A percentile compares a stretch with the other conserved stretches of the same genome.
Evolutionary conservation across 2,888 invertebrate species (phyloP).

Genomic region (Tinea pellionella): DNA sequence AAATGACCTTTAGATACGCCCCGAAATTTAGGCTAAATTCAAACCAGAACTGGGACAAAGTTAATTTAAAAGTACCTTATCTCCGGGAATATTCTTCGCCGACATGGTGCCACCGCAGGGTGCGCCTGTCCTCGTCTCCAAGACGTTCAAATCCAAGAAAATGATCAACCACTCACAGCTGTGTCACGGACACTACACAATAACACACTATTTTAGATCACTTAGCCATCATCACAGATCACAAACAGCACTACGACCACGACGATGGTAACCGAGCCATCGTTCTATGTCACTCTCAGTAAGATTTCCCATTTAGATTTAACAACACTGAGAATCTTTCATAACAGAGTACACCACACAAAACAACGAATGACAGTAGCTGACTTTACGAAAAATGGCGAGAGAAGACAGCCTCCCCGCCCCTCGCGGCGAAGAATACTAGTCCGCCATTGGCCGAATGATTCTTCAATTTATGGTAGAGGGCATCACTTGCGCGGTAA

Average conservation of each 20-base stretch:
- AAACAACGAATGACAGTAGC: slow-evolving; percentile 69
- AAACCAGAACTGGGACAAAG: slow-evolving; percentile 19
- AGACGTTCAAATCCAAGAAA: slow-evolving; percentile 65
- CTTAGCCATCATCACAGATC: slow-evolving; percentile 66
- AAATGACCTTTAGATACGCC: slow-evolving; percentile 37
- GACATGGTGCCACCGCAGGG: slow-evolving; percentile 73
- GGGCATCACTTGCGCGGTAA: slow-evolving; percentile 29
- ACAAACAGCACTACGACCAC: slow-evolving; percentile 62
- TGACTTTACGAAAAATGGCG: slow-evolving; percentile 67
- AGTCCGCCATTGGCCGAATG: not conserved
- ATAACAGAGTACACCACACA: slow-evolving; percentile 67
- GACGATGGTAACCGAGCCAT: slow-evolving; percentile 65
- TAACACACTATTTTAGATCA: slow-evolving; percentile 62
- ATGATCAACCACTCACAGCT: slow-evolving; percentile 40
- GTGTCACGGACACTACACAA: slow-evolving; percentile 66
- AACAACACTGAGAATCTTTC: slow-evolving; percentile 65
- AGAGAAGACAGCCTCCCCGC: slow-evolving; percentile 47
- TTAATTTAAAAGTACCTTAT: slow-evolving; percentile 73
- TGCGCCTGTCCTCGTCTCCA: slow-evolving; percentile 58
- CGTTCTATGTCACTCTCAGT: slow-evolving; percentile 59
- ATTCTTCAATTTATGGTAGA: slow-evolving; percentile 25
- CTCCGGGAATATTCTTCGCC: slow-evolving; percentile 84
- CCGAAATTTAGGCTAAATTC: slow-evolving; percentile 22
- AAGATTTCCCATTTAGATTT: slow-evolving; percentile 68
- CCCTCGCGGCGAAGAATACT: slow-evolving; percentile 21